phyloP scores from a whole-genome alignment of 2,797 vertebrate species.

The Pteronotus mesoamericanus region DNA sequence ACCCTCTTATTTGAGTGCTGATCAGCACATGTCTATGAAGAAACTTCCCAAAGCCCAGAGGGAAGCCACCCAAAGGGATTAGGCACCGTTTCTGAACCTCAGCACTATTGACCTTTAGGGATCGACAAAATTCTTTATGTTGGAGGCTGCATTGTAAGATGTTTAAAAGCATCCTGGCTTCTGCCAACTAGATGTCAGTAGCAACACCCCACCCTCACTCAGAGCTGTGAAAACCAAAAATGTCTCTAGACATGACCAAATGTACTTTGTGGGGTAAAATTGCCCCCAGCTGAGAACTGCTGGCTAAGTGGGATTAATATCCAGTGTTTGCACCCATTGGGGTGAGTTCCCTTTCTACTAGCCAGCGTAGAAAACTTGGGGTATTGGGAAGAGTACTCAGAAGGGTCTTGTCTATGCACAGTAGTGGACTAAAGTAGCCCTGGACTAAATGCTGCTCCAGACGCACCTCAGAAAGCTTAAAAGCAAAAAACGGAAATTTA shows the following conservation, averaged over 20 bases:
- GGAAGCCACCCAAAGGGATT: neutral
- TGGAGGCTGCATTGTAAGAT: neutral
- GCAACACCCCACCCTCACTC: neutral
- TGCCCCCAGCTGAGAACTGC: neutral
- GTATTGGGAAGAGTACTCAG: neutral
- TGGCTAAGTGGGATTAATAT: neutral
- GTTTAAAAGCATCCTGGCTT: neutral
- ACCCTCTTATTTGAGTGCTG: accelerated
- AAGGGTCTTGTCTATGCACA: neutral
- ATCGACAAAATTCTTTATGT: neutral
- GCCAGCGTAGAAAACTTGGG: neutral
- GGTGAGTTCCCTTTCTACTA: no score
- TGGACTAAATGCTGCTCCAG: neutral
- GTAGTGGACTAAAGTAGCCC: no score
- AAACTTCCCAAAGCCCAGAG: neutral
- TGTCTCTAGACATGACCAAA: neutral
- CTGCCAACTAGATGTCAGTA: neutral
- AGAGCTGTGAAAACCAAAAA: neutral
- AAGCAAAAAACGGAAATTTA: neutral
- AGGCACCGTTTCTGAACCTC: neutral
- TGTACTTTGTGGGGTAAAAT: neutral
- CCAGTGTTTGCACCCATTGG: neutral
- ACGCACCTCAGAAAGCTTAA: neutral
- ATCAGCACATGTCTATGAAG: neutral
- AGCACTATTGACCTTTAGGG: neutral